These are phyloP conservation scores for Drosophila tropicalis DNA, from an alignment of 1,140 invertebrate species.

Conservation along the genomic window DNA sequence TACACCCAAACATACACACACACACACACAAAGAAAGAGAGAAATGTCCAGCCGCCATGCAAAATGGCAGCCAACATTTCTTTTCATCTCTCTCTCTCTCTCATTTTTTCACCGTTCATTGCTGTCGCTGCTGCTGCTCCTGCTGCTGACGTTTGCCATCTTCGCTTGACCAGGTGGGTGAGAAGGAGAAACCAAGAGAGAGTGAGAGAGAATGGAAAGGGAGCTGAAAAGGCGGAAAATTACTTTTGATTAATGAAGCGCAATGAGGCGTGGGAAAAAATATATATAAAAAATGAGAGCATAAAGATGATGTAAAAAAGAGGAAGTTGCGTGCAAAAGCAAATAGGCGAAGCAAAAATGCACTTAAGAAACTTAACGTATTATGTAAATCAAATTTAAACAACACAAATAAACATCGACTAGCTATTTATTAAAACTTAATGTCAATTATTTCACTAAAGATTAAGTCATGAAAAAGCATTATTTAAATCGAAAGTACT, in stretches of 20 bases:
- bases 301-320: constrained; percentile 51
- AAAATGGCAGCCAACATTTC: constrained; percentile 71
- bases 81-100: constrained; percentile 25
- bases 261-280: constrained; percentile 54
- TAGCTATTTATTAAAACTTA: not conserved
- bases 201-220: not conserved
- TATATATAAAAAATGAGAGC: constrained; percentile 27
- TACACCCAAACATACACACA: constrained; percentile 20
- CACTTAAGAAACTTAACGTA: constrained; percentile 21
- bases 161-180: constrained; percentile 56
- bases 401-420: not conserved
- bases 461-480: too few relatives aligned
- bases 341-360: constrained; percentile 24
- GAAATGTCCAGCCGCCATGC: constrained; percentile 59
- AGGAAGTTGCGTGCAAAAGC: constrained; percentile 20
- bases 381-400: constrained; percentile 7
- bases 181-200: not conserved
- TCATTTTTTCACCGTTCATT: constrained; percentile 17
- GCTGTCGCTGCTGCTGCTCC: too few relatives aligned
- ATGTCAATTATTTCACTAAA: not conserved
- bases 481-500: too few relatives aligned
- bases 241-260: constrained; percentile 80
- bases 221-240: constrained; percentile 66
- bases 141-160: constrained; percentile 63
- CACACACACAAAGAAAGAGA: constrained; percentile 1